Evolutionary conservation across 2,113 vertebrate species (phyloP), one percentile per base, ranked within the genome.

Genomic region (Takifugu bimaculatus): DNA sequence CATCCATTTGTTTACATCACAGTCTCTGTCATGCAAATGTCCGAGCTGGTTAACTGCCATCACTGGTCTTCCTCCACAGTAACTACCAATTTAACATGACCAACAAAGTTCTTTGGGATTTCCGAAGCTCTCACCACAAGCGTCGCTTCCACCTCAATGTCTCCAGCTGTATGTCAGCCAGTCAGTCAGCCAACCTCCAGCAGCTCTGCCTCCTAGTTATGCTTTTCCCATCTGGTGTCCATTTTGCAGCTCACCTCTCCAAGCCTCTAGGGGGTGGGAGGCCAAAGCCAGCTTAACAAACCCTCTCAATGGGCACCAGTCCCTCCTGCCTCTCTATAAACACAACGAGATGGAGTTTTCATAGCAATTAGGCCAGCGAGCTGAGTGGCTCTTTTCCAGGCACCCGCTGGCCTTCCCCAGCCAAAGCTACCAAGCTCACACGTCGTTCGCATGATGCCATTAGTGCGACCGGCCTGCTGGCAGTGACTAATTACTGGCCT

Each of bases 31-130:
- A 79, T 82, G 78, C 74, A 83, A 87, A 82, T 84, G 65, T 51
- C 28, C n/a, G 60, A 50, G 58, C 85, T 88, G 84, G 87, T 90
- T 89, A 90, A 87, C 73, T 66, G 54, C 70, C 74, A 60, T 68
- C 60, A 5, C 65, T 67, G 79, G 60, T 71, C 70, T 80, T 60
- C 50, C 52, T 56, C 65, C 65, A 45, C 26, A 74, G 79, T 85
- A 83, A 89, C 86, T 75, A 60, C 60, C 60, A 6, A 32, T 32
- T 6, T 32, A 32, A 32, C 29, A 3, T 32, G 1, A 32, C 29
- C 29, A 32, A 6, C 29, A 32, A 32, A 32, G 29, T 32, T 32
- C 5, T 32, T 32, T 3, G 29, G 2, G 29, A 20, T 20, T 20
- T 20, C 20, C 20, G 20, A 32, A 4, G 29, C 29, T 32, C 29